These are phyloP conservation scores for Sebastes aleutianus DNA, from an alignment of 2,797 vertebrate genomes.

Conservation along the genomic window DNA sequence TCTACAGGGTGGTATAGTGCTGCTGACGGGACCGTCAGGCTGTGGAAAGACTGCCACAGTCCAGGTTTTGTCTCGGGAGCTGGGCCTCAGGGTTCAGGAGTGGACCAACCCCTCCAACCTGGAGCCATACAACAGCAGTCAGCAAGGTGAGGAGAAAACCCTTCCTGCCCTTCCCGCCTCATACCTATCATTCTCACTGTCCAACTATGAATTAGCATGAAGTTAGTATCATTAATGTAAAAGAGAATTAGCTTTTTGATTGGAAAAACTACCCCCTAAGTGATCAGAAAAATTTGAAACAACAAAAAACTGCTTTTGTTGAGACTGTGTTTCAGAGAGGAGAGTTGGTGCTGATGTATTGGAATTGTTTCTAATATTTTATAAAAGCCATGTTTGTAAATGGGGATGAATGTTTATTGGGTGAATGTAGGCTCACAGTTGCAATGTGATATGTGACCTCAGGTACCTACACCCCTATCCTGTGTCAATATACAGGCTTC, in stretches of 20 bases:
- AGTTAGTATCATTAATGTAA: not conserved
- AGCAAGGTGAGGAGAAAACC: slow-evolving; percentile 76
- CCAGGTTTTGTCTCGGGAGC: slow-evolving; percentile 84
- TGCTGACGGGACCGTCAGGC: slow-evolving; percentile 92
- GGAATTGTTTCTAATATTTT: not conserved
- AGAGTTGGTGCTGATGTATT: not conserved
- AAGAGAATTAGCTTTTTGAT: not conserved
- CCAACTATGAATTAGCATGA: not conserved
- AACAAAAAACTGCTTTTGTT: not conserved
- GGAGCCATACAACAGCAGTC: slow-evolving; percentile 76
- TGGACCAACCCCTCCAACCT: slow-evolving; percentile 89
- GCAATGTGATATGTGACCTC: not conserved
- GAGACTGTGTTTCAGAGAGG: not conserved
- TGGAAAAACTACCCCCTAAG: not conserved
- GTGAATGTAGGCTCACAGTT: not conserved
- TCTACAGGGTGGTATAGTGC: slow-evolving; percentile 85
- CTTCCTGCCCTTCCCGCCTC: not conserved
- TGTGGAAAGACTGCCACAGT: slow-evolving; percentile 94
- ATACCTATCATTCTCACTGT: not conserved
- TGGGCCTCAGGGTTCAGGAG: slow-evolving; percentile 88
- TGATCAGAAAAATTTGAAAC: not conserved
- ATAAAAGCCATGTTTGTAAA: not conserved
- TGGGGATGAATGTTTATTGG: not conserved
- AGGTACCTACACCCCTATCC: not conserved
- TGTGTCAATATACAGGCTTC: not conserved